phyloP scores from a whole-genome alignment of 1,140 invertebrate species.

The Drosophila sechellia region DNA sequence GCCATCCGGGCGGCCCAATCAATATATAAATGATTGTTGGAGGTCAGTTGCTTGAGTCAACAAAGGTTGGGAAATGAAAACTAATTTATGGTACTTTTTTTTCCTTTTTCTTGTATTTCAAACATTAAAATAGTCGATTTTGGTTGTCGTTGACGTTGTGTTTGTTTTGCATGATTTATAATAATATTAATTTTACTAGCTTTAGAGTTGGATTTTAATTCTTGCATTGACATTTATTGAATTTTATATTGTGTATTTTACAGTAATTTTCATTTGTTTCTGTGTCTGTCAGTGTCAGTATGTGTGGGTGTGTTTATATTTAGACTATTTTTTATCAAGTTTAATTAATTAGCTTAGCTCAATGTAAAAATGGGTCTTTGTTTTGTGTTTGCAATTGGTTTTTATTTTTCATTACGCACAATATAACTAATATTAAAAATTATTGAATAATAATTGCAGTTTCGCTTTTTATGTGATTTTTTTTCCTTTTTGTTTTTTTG shows the following conservation, averaged over 20 bases:
- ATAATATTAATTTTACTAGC: conserved; percentile 81
- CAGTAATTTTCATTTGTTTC: conserved; percentile 64
- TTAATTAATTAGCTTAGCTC: conserved; percentile 83
- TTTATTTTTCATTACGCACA: conserved; percentile 57
- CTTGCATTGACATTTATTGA: conserved; percentile 75
- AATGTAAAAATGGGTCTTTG: conserved; percentile 72
- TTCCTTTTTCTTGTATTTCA: conserved; percentile 77
- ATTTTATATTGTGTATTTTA: conserved; percentile 77
- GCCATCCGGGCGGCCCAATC: conserved; percentile 51
- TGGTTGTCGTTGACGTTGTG: conserved; percentile 41
- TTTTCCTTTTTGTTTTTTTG: conserved; percentile 40
- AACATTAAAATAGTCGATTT: conserved; percentile 83
- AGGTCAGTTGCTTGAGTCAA: conserved; percentile 82
- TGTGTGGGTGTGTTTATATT: conserved; percentile 42
- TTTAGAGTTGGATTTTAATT: conserved; percentile 75
- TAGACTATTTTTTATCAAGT: conserved; percentile 71
- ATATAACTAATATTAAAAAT: conserved; percentile 83
- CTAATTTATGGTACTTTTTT: conserved; percentile 53
- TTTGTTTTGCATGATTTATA: conserved; percentile 69
- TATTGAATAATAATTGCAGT: conserved; percentile 83
- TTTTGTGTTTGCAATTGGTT: conserved; percentile 30
- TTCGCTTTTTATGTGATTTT: conserved; percentile 55
- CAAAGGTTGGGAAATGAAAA: conserved; percentile 61
- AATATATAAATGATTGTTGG: conserved; percentile 79
- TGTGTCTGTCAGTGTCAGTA: conserved; percentile 24